Evolutionary conservation across 1,140 invertebrate genomes (phyloP).

Genomic region (Battus philenor): DNA sequence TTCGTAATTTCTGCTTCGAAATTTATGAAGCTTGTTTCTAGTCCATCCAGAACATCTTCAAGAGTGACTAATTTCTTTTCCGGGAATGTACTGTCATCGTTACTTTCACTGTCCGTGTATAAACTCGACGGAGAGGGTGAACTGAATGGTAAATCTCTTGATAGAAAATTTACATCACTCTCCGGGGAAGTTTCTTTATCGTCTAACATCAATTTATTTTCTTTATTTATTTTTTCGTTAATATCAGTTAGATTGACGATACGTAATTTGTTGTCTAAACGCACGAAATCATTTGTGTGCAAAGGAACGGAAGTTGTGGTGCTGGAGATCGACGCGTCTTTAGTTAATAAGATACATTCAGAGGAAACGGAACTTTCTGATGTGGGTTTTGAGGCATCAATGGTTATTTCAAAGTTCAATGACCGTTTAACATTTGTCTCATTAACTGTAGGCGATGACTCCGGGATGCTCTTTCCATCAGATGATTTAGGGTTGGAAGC

Average conservation of each 20-base stretch:
- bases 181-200: neutral
- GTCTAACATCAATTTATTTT: neutral
- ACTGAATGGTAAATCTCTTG: neutral
- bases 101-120: constrained; percentile 6
- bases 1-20: constrained; percentile 37
- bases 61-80: constrained; percentile 17
- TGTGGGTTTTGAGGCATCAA: neutral
- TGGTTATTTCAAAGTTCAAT: neutral
- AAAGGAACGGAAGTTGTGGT: constrained; percentile 41
- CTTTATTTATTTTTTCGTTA: neutral
- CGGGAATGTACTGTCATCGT: constrained; percentile 10
- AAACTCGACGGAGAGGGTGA: constrained; percentile 18
- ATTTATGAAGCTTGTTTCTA: constrained; percentile 29
- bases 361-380: constrained; percentile 8
- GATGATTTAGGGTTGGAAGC: too few species aligned
- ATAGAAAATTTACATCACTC: constrained; percentile 7
- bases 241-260: constrained; percentile 28
- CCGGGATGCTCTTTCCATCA: neutral
- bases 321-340: constrained; percentile 49
- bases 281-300: constrained; percentile 36
- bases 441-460: neutral
- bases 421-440: neutral
- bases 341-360: constrained; percentile 45
- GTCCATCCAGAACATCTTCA: constrained; percentile 24
- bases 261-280: constrained; percentile 47